Evolutionary conservation across 2,797 vertebrate species (phyloP).

Genomic region (Phylloscopus collybita): DNA sequence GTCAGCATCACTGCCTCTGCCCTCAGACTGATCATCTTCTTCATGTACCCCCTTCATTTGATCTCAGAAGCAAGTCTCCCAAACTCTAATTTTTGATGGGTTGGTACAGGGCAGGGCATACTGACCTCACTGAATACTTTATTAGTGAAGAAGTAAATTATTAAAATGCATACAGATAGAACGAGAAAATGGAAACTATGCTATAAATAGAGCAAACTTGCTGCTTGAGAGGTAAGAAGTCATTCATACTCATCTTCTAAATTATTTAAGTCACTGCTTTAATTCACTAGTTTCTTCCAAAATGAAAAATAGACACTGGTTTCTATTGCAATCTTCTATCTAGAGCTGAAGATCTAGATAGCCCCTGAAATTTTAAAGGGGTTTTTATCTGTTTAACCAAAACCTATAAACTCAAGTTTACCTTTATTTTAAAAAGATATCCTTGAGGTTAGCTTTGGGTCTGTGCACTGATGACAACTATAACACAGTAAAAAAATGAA

Average conservation of each 20-base stretch:
- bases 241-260: slow-evolving; percentile 6
- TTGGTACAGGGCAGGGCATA: background rate
- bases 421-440: background rate
- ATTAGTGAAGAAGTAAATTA: slow-evolving; percentile 4
- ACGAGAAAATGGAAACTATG: background rate
- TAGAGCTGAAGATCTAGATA: background rate
- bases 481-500: slow-evolving; percentile 54
- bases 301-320: background rate
- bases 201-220: slow-evolving; percentile 28
- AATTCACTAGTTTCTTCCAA: slow-evolving; percentile 5
- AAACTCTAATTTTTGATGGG: background rate
- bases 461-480: slow-evolving; percentile 2
- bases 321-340: background rate
- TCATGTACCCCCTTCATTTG: background rate
- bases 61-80: background rate
- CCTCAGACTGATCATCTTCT: background rate
- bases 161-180: background rate
- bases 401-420: slow-evolving; percentile 11
- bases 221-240: background rate
- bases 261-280: slow-evolving; percentile 35
- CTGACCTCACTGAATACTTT: background rate
- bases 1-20: background rate
- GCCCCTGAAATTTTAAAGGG: background rate
- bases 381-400: background rate
- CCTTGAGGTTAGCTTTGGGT: background rate